phyloP scores from a whole-genome alignment of 37 sponge, comb jelly and placozoan genomes.

The Halichondria panicea region DNA sequence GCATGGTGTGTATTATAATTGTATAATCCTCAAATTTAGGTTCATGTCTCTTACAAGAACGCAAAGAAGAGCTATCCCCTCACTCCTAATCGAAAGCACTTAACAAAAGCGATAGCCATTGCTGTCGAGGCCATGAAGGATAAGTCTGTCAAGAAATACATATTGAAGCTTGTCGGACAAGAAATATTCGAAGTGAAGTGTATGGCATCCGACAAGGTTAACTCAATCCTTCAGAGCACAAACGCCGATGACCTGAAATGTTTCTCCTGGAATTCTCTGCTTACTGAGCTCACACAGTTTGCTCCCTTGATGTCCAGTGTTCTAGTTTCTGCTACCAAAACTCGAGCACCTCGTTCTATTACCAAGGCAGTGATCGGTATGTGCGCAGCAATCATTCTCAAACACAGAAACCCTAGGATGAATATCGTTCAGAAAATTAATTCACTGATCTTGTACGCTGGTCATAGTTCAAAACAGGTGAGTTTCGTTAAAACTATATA shows the following conservation, averaged over 20 bases:
- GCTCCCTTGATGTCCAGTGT: slow-evolving; percentile 19
- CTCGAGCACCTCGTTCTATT: slow-evolving; percentile 13
- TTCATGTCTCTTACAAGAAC: too few relatives aligned
- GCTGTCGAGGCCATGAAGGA: too few relatives aligned
- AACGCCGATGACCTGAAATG: slow-evolving; percentile 11
- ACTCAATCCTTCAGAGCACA: slow-evolving; percentile 22
- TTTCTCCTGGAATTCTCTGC: slow-evolving; percentile 25
- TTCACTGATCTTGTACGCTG: slow-evolving; percentile 33
- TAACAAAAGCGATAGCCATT: too few relatives aligned
- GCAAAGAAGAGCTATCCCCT: too few relatives aligned
- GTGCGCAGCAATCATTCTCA: slow-evolving; percentile 32
- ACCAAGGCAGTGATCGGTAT: slow-evolving; percentile 10
- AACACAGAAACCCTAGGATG: slow-evolving; percentile 21
- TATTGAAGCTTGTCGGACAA: too few relatives aligned
- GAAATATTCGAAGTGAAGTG: slow-evolving; percentile 16
- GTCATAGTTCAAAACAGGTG: slow-evolving; percentile 39
- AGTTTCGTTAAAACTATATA: background rate
- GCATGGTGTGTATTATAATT: too few relatives aligned
- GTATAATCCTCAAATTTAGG: too few relatives aligned
- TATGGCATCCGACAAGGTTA: background rate
- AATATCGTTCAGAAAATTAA: slow-evolving; percentile 27
- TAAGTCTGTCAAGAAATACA: too few relatives aligned
- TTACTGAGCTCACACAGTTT: slow-evolving; percentile 9
- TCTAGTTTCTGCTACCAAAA: slow-evolving; percentile 23
- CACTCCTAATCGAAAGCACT: too few relatives aligned